Conservation (phyloP, 1,140 invertebrate species). For the Meteorus sp. region DNA sequence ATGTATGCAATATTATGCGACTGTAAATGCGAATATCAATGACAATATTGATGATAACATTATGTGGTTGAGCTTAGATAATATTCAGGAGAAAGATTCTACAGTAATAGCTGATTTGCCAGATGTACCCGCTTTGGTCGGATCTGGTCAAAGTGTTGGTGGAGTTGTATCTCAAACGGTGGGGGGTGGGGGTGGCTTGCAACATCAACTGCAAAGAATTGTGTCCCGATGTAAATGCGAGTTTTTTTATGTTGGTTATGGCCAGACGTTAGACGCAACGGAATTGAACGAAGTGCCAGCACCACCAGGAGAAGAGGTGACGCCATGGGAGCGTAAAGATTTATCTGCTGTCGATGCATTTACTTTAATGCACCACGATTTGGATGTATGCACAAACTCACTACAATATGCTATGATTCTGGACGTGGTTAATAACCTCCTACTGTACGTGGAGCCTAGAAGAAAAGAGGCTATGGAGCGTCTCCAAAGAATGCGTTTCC, state of each 20-base stretch:
- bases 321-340: conserved; percentile 76
- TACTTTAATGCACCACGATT: conserved; percentile 96
- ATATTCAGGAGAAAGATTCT: conserved; percentile 83
- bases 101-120: conserved; percentile 74
- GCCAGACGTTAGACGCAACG: conserved; percentile 77
- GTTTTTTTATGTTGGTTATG: conserved; percentile 96
- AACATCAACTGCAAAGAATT: conserved; percentile 85
- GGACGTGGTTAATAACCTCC: conserved; percentile 95
- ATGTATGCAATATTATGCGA: conserved; percentile 99
- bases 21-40: conserved; percentile 82
- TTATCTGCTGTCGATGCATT: conserved; percentile 90
- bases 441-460: conserved; percentile 95
- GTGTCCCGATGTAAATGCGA: conserved; percentile 97
- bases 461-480: conserved; percentile 88
- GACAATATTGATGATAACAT: conserved; percentile 84
- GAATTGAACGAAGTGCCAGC: conserved; percentile 67
- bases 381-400: conserved; percentile 97
- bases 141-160: conserved; percentile 94
- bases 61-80: conserved; percentile 92
- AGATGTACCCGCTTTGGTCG: conserved; percentile 87
- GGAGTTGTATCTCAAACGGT: conserved; percentile 92
- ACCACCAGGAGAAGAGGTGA: conserved; percentile 69
- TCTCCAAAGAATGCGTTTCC: conserved; percentile 89
- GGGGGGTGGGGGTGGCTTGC: conserved; percentile 70
- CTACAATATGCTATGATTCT: conserved; percentile 94